Conservation (phyloP, 2,113 vertebrate genomes). For the Gopherus evgoodei region DNA sequence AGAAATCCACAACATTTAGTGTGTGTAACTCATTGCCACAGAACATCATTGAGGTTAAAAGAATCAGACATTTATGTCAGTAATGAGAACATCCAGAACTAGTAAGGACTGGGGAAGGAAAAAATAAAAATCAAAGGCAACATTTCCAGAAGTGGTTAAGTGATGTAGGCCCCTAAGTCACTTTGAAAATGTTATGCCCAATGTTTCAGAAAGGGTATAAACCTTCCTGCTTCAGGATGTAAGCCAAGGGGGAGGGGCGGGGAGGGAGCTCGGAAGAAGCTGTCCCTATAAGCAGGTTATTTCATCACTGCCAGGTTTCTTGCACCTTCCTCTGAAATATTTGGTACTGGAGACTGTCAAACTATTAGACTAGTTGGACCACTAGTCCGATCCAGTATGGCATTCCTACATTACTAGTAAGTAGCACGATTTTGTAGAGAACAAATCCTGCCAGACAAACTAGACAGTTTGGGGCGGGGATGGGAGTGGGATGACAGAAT, state of each 20-base stretch:
- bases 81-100: not conserved
- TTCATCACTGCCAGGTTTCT: not conserved
- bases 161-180: not conserved
- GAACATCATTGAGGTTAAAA: accelerated
- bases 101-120: not conserved
- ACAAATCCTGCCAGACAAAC: not conserved
- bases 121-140: not conserved
- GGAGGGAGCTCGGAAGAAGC: not conserved
- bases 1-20: accelerated
- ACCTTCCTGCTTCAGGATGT: not conserved
- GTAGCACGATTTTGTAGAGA: not conserved
- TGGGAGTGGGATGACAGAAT: not conserved
- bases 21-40: not conserved
- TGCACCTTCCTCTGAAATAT: not conserved
- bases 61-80: accelerated
- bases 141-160: not conserved
- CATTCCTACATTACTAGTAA: not conserved
- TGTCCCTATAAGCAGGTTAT: not conserved
- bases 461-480: not conserved
- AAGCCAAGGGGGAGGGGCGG: accelerated
- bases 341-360: not conserved
- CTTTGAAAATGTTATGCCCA: not conserved
- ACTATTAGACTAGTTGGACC: not conserved
- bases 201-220: not conserved
- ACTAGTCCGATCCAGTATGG: not conserved